Percentiles rank a stretch among this genome's conserved stretches.
phyloP scores from a whole-genome alignment of 2,888 invertebrate species.

The Melolontha melolontha region DNA sequence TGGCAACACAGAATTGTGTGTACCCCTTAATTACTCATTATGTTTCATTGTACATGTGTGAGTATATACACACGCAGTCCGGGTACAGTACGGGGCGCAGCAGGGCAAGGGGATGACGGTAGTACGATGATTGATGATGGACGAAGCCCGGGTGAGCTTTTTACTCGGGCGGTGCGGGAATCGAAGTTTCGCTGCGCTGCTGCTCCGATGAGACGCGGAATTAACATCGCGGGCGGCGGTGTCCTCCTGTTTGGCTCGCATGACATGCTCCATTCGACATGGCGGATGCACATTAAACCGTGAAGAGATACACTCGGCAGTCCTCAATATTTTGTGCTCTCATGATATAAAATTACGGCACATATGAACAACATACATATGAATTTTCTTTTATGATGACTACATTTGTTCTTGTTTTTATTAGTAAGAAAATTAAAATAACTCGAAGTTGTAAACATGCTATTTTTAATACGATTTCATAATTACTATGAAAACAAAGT shows the following conservation, averaged over 20 bases:
- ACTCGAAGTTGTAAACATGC: no score
- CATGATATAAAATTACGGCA: slow-evolving; percentile 26
- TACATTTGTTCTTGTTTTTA: no score
- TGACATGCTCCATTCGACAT: slow-evolving; percentile 60
- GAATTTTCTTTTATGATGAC: not conserved
- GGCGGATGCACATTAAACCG: slow-evolving; percentile 61
- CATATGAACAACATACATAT: not conserved
- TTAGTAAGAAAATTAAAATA: no score
- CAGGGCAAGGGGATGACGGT: slow-evolving; percentile 41
- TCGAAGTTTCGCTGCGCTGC: slow-evolving; percentile 37
- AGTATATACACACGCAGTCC: not conserved
- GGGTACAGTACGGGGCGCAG: not conserved
- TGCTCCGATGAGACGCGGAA: slow-evolving; percentile 55
- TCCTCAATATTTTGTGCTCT: slow-evolving; percentile 46
- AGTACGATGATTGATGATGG: slow-evolving; percentile 54
- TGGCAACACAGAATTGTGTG: slow-evolving; percentile 4
- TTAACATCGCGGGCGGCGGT: slow-evolving; percentile 55
- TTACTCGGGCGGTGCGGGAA: slow-evolving; percentile 51
- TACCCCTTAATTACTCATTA: slow-evolving; percentile 27
- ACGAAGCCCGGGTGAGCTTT: slow-evolving; percentile 54
- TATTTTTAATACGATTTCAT: no score
- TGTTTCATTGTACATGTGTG: slow-evolving; percentile 17
- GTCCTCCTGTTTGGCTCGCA: slow-evolving; percentile 57
- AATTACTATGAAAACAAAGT: no score
- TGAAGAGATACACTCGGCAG: slow-evolving; percentile 55